Base-by-base conservation (phyloP, 2,888 invertebrate species). In the Cheilosia pagana region DNA sequence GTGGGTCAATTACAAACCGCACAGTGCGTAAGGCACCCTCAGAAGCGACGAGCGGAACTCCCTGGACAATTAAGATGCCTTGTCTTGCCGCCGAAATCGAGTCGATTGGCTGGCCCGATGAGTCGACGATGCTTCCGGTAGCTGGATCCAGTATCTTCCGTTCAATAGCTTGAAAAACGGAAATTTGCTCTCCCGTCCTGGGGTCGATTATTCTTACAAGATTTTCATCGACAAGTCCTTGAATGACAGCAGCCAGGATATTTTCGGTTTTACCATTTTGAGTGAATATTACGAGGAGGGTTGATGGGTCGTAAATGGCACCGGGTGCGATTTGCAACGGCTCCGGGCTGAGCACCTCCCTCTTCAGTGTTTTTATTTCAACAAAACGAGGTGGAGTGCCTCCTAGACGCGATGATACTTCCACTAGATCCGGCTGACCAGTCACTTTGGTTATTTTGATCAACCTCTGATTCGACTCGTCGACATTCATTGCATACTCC, bases 291-390 rank as follows among this genome's bases (percentile, higher is more conserved):
- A 97, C 94, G 78, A 95, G 91, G 2, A 95, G 95, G 12, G 95
- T 95, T 1, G 95, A 93, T 0, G 97, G 96, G 91, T 97, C 96
- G 90, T 95, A 96, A 86, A 96, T 95, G 4, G 96, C 93, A 7
- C 95, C 96, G 0, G 95, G 94, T 31, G 94, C 93, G 62, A 96
- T 93, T 92, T 96, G 95, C 10, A 96, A 92, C 0, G 96, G 96
- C 90, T 96, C 95, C 87, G 94, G 92, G 21, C 92, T 92, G 2
- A 92, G 90, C 21, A 90, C 79, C 81, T 91, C 90, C 2, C 90
- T 89, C 48, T 92, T 92, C 55, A 93, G 93, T 6, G 93, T 92
- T 35, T 90, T 90, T 2, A 90, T 88, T 87, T 93, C 92, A 8
- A 94, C 90, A 86, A 93, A 93, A 16, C 90, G 90, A 5, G 93